A percentile compares a stretch with the other conserved stretches of the same genome.
phyloP scores from a whole-genome alignment of 2,888 invertebrate species.

The Tipula helvola region DNA sequence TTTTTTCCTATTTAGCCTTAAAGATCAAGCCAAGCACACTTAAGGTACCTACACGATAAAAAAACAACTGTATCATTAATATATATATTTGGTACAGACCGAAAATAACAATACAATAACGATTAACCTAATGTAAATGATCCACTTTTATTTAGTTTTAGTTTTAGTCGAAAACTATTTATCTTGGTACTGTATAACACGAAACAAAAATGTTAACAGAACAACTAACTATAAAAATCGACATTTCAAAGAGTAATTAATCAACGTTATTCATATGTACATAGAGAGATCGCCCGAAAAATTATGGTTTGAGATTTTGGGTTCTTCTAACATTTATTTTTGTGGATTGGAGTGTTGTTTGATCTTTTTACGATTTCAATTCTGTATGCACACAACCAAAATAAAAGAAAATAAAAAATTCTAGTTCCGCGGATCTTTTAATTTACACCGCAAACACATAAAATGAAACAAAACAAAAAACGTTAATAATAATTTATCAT shows the following conservation, averaged over 20 bases:
- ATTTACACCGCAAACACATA: not conserved
- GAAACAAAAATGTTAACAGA: not conserved
- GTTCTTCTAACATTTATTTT: not conserved
- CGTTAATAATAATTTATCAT: not conserved
- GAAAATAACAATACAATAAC: not conserved
- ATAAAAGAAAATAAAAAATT: not conserved
- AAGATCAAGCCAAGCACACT: not conserved
- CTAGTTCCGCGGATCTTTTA: constrained; percentile 4
- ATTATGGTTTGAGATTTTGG: not conserved
- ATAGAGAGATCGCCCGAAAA: not conserved
- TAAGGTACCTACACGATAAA: not conserved
- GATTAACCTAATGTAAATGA: not conserved
- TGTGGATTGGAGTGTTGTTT: not conserved
- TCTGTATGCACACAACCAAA: not conserved
- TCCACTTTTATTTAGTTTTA: not conserved
- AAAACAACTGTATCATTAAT: not conserved
- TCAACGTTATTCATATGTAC: not conserved
- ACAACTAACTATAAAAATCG: not conserved
- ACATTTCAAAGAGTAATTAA: not conserved
- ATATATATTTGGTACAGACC: not conserved
- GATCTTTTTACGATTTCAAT: not conserved
- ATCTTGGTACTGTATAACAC: not conserved
- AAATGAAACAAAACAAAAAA: not conserved
- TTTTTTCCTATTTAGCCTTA: not conserved
- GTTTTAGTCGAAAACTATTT: not conserved